Base-by-base conservation (phyloP, 2,888 invertebrate genomes). In the Pherbina coryleti region DNA sequence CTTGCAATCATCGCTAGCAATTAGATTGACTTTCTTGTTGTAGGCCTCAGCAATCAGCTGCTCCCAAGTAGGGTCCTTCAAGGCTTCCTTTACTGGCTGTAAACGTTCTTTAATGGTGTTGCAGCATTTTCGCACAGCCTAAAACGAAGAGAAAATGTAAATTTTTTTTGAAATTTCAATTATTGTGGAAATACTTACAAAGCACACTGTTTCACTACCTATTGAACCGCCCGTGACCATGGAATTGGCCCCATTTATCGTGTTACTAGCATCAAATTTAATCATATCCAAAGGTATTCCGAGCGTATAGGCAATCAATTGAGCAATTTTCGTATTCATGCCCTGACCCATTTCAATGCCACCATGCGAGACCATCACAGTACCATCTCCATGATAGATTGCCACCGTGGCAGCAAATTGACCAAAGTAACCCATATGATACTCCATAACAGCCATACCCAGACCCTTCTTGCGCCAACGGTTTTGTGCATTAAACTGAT, bases 331-430 rank as follows among this genome's bases (percentile, higher is more conserved):
- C 0, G 94, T 95, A 79, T 92, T 88, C 84, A 88, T 86, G 9
- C 96, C 96, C 90, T 97, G 97, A 0, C 97, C 97, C 85, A 94
- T 92, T 90, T 95, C 95, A 37, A 94, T 90, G 1, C 94, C 95
- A 17, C 94, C 94, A 82, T 95, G 95, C 2, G 92, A 90, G 7
- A 96, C 90, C 0, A 93, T 91, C 0, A 97, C 94, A 0, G 93
- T 92, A 0, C 93, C 95, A 86, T 95, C 95, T 3, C 92, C 91
- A 28, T 93, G 93, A 84, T 93, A 95, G 77, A 96, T 92, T 0
- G 93, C 91, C 19, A 95, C 90, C 28, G 92, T 90, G 0, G 93
- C 92, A 71, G 92, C 91, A 79, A 89, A 93, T 73, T 92, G 91
- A 0, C 92, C 91, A 34, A 90, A 86, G 49, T 91, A 87, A 0